A percentile compares a stretch with the other conserved stretches of the same genome.
Evolutionary conservation across 2,888 invertebrate species (phyloP).

Genomic region (Tenthredo livida): DNA sequence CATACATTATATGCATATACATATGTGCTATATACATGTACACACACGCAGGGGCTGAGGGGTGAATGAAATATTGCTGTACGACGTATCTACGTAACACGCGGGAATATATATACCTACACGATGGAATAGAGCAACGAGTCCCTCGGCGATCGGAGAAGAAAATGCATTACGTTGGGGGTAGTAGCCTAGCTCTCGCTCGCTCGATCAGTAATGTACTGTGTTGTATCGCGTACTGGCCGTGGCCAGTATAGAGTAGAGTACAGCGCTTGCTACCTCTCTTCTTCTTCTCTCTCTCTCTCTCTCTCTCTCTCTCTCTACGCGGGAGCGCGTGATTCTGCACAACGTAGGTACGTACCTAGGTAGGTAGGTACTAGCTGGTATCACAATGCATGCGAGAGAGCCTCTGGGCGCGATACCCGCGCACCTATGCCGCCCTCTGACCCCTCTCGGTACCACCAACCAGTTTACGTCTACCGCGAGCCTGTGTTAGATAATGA

Average conservation of each 20-base stretch:
- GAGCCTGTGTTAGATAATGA: slow-evolving; percentile 71
- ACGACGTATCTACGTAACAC: background rate
- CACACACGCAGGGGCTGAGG: background rate
- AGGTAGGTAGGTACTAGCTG: background rate
- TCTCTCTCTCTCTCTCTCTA: background rate
- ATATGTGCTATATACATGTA: background rate
- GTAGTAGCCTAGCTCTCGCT: background rate
- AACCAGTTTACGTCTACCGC: slow-evolving; percentile 60
- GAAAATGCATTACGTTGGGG: slow-evolving; percentile 6
- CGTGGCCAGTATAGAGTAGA: background rate
- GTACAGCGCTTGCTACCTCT: background rate
- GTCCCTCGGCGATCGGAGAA: slow-evolving; percentile 33
- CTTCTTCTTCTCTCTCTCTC: background rate
- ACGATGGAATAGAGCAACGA: slow-evolving; percentile 16
- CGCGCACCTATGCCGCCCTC: background rate
- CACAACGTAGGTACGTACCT: background rate
- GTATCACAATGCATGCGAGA: slow-evolving; percentile 10
- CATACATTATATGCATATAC: background rate
- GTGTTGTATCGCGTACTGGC: background rate
- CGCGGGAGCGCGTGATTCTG: slow-evolving; percentile 10
- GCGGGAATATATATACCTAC: slow-evolving; percentile 5
- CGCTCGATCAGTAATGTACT: slow-evolving; percentile 33
- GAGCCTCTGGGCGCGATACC: slow-evolving; percentile 32
- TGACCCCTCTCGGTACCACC: background rate
- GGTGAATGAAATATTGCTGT: background rate